Base-by-base conservation (phyloP, 2,888 invertebrate species). In the Rhaphigaster nebulosa region DNA sequence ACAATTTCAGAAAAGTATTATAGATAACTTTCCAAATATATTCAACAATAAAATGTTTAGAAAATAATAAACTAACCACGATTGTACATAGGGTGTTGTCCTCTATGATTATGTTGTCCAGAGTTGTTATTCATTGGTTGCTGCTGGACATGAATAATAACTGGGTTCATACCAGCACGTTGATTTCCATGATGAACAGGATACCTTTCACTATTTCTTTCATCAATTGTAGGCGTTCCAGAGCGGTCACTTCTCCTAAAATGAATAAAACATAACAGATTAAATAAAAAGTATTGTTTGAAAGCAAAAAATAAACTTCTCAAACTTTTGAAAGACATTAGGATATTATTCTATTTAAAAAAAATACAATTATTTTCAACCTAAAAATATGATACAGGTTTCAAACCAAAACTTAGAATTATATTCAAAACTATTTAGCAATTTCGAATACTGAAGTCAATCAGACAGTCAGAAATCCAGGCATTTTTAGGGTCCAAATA, bases 181-280 rank as follows among this genome's bases (percentile, higher is more conserved):
- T 84, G 84, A 50, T 84, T 84, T 84, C 84, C 84, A 50, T 84
- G 84, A 84, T 45, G 84, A 45, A 45, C 45, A 15, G 84, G 84
- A 84, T 89, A 89, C 26, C 89, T 34, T 45, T 89, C 89, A 23
- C 34, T 92, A 23, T 93, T 94, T 29, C 94, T 94, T 93, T 96
- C 96, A 93, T 96, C 96, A 88, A 96, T 95, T 0, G 96, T 96
- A 2, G 97, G 96, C 18, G 97, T 96, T 88, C 96, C 96, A 0
- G 96, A 95, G 88, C 96, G 94, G 93, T 96, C 96, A 93, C 96
- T 87, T 20, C 91, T 90, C 76, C 91, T 91, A 50, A 29, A 90
- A 90, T 38, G 8, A 76, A 15, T 65, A 84, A 56, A 52, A 60
- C 26, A 84, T 45, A 6, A 89, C 4, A 70, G 38, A 52, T 10